Conservation (phyloP, 2,797 vertebrate genomes). For the Coilia nasus region DNA sequence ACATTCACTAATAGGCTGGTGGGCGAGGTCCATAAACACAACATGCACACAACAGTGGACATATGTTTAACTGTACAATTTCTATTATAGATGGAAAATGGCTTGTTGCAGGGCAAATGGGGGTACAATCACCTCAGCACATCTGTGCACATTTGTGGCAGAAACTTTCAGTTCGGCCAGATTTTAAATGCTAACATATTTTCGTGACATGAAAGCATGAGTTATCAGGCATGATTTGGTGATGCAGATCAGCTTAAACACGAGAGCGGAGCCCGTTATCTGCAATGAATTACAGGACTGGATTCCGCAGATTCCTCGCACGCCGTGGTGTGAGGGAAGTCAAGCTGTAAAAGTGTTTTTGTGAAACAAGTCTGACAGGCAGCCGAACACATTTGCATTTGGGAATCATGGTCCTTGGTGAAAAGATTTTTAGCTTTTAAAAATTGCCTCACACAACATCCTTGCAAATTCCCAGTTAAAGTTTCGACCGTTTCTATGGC, state of each 20-base stretch:
- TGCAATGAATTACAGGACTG: constrained; percentile 37
- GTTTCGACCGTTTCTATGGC: not conserved
- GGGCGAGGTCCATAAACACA: not conserved
- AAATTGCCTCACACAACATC: not conserved
- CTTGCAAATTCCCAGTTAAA: not conserved
- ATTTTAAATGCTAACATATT: not conserved
- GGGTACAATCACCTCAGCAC: not conserved
- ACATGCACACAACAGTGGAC: not conserved
- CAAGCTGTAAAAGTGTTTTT: not conserved
- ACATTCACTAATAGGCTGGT: not conserved
- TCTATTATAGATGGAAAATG: not conserved
- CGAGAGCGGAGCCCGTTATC: constrained; percentile 20
- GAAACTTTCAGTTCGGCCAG: not conserved
- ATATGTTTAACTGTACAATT: not conserved
- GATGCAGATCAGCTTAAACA: not conserved
- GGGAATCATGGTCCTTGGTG: no score
- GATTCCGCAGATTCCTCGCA: constrained; percentile 44
- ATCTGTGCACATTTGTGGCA: not conserved
- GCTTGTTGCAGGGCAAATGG: not conserved
- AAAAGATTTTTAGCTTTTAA: not conserved
- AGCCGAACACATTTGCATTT: not conserved
- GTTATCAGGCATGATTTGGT: not conserved
- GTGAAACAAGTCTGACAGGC: not conserved
- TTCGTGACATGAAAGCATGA: not conserved
- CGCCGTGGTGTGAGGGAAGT: constrained; percentile 14